A percentile compares a stretch with the other conserved stretches of the same genome.
Evolutionary conservation across 2,113 vertebrate genomes (phyloP).

Genomic region (Girardinichthys multiradiatus): DNA sequence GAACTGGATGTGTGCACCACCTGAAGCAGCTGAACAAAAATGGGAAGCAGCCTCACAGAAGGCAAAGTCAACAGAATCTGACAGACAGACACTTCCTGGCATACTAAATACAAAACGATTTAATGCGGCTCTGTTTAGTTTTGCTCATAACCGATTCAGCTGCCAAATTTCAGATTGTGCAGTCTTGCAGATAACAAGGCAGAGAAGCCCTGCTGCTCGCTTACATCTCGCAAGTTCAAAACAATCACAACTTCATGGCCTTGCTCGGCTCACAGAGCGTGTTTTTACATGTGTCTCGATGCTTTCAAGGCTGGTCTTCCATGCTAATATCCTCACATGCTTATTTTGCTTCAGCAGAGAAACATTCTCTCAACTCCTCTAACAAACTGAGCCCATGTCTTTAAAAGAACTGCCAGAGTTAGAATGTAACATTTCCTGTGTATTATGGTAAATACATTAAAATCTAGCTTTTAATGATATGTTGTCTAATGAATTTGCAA

Average conservation of each 20-base stretch:
- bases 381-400: not conserved
- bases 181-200: slow-evolving; percentile 32
- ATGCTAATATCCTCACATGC: not conserved
- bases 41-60: slow-evolving; percentile 24
- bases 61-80: slow-evolving; percentile 43
- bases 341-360: slow-evolving; percentile 5
- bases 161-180: slow-evolving; percentile 45
- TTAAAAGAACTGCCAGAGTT: not conserved
- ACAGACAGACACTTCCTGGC: slow-evolving; percentile 29
- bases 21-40: slow-evolving; percentile 12
- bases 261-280: slow-evolving; percentile 6
- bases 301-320: slow-evolving; percentile 7
- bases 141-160: slow-evolving; percentile 37
- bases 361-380: not conserved
- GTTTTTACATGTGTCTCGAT: slow-evolving; percentile 4
- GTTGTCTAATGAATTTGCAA: not conserved
- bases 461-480: not conserved
- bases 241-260: slow-evolving; percentile 12
- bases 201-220: slow-evolving; percentile 38
- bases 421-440: not conserved
- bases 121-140: slow-evolving; percentile 27
- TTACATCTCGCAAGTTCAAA: slow-evolving; percentile 32
- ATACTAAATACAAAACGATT: slow-evolving; percentile 43
- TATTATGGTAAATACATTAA: not conserved
- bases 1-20: slow-evolving; percentile 18